These are phyloP conservation scores for Folsomia manolachei DNA, from an alignment of 2,888 invertebrate genomes.

Conservation along the genomic window DNA sequence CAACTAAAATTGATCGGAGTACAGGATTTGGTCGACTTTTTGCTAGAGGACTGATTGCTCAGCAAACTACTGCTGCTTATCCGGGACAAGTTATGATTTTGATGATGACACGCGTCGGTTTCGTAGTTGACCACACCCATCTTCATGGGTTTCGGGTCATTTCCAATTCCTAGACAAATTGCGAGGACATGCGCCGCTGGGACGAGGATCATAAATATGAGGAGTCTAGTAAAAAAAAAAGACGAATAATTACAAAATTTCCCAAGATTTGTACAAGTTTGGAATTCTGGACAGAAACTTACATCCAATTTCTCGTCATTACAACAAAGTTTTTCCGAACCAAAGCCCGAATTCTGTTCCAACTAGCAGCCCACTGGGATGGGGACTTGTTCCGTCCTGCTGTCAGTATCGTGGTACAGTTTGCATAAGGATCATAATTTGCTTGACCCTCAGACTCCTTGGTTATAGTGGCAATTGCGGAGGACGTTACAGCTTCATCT, in stretches of 20 bases:
- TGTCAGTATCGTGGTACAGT: not conserved
- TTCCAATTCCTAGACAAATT: not conserved
- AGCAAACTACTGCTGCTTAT: too few relatives aligned
- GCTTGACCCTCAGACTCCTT: not conserved
- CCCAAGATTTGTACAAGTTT: too few relatives aligned
- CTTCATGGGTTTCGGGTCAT: not conserved
- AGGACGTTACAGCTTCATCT: too few relatives aligned
- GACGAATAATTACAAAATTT: too few relatives aligned
- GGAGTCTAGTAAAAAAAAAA: too few relatives aligned
- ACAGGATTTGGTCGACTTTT: not conserved
- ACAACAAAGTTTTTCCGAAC: not conserved
- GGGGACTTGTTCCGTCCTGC: not conserved
- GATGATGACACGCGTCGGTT: not conserved
- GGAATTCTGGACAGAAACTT: too few relatives aligned
- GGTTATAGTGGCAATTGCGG: too few relatives aligned
- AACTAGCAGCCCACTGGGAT: not conserved
- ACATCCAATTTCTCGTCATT: not conserved
- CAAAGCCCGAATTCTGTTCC: not conserved
- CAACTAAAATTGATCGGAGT: not conserved
- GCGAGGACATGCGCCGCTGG: not conserved
- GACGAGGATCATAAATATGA: not conserved
- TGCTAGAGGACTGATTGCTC: not conserved
- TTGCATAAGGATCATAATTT: not conserved
- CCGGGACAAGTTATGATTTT: too few relatives aligned
- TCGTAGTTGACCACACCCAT: not conserved